phyloP scores from a whole-genome alignment of 2,113 vertebrate genomes.

The Carollia perspicillata region DNA sequence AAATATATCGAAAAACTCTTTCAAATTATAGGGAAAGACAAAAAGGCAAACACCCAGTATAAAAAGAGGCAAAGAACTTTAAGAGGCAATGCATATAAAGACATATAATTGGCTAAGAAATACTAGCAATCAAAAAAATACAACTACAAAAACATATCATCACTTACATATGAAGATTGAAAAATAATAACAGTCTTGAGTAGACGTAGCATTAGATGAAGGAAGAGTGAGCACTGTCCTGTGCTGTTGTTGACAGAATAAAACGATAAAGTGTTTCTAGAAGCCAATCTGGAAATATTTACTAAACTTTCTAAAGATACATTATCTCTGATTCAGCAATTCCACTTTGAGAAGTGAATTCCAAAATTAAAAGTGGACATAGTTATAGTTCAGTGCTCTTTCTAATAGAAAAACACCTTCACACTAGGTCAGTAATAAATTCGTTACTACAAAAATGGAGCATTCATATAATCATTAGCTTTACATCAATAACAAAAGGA shows the following conservation, averaged over 20 bases:
- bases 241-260: not conserved
- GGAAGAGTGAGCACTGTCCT: not conserved
- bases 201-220: not conserved
- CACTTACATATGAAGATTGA: not conserved
- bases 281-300: not conserved
- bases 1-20: not conserved
- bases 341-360: not conserved
- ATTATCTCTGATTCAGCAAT: not conserved
- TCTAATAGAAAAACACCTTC: not conserved
- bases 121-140: not conserved
- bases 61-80: not conserved
- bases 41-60: not conserved
- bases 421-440: not conserved
- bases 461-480: not conserved
- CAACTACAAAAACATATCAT: not conserved
- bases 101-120: not conserved
- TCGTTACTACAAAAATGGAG: not conserved
- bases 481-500: not conserved
- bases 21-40: not conserved
- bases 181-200: not conserved
- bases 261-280: not conserved
- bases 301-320: not conserved
- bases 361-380: not conserved
- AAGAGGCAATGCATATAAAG: not conserved
- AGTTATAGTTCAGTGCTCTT: not conserved